Conservation (phyloP, 2,797 vertebrate genomes). For the Peromyscus attwateri region DNA sequence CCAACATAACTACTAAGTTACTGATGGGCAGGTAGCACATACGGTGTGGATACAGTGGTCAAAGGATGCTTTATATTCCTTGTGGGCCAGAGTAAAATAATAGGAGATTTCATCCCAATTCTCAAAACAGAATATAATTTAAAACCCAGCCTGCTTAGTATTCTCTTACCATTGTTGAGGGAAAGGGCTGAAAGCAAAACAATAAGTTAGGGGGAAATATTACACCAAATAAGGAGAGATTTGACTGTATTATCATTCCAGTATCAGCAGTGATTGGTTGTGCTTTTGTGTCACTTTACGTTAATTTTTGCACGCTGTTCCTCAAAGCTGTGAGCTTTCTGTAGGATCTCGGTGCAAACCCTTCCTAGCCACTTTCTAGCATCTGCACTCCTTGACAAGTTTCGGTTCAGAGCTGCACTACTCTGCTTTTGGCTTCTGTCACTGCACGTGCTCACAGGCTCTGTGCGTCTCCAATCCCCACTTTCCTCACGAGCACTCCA, state of each 20-base stretch:
- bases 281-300: not conserved
- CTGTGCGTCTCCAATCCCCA: not conserved
- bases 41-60: not conserved
- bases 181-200: not conserved
- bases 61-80: not conserved
- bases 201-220: not conserved
- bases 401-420: not conserved
- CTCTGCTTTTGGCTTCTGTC: not conserved
- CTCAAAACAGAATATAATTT: not conserved
- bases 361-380: not conserved
- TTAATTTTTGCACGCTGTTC: not conserved
- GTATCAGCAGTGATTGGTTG: not conserved
- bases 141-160: not conserved
- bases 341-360: not conserved
- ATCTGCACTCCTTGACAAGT: not conserved
- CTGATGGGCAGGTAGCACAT: not conserved
- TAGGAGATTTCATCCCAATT: not conserved
- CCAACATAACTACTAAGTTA: not conserved
- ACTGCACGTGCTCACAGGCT: not conserved
- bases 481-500: not conserved
- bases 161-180: not conserved
- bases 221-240: not conserved
- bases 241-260: not conserved
- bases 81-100: no score
- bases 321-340: conserved; percentile 11